phyloP scores from a whole-genome alignment of 2,888 invertebrate genomes.

The Microctonus brassicae region DNA sequence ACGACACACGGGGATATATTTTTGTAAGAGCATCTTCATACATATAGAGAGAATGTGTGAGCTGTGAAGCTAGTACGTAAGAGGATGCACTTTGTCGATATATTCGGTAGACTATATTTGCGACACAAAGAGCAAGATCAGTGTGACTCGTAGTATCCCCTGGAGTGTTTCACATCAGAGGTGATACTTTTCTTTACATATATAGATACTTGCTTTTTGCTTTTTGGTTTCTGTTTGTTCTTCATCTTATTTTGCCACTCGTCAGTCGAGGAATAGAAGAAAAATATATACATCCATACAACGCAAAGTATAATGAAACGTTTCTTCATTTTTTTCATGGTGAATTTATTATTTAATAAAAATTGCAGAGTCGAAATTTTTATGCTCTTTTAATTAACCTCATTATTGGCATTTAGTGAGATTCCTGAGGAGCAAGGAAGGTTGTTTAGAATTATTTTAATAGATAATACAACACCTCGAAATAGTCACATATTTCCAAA shows the following conservation, averaged over 20 bases:
- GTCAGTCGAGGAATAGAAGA: background rate
- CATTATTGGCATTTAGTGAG: too few species aligned
- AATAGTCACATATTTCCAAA: too few species aligned
- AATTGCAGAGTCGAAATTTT: too few species aligned
- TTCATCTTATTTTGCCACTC: background rate
- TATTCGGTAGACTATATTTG: conserved; percentile 31
- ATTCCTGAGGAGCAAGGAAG: too few species aligned
- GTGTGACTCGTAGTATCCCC: conserved; percentile 62
- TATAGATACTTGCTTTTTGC: too few species aligned
- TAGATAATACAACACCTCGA: too few species aligned
- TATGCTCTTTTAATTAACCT: too few species aligned
- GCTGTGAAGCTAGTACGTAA: background rate
- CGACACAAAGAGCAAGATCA: conserved; percentile 65
- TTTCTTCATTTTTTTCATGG: too few species aligned
- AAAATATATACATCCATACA: too few species aligned
- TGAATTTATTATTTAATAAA: too few species aligned
- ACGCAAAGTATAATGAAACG: too few species aligned
- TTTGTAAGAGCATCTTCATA: conserved; percentile 6
- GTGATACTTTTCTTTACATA: background rate
- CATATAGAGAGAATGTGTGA: background rate
- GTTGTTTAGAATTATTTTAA: too few species aligned
- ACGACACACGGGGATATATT: background rate
- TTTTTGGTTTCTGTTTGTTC: background rate
- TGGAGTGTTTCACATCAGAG: conserved; percentile 42
- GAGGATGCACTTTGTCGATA: background rate